A percentile compares a stretch with the other conserved stretches of the same genome.
Conservation (phyloP, 2,888 invertebrate genomes). For the Lydus trimaculatus region DNA sequence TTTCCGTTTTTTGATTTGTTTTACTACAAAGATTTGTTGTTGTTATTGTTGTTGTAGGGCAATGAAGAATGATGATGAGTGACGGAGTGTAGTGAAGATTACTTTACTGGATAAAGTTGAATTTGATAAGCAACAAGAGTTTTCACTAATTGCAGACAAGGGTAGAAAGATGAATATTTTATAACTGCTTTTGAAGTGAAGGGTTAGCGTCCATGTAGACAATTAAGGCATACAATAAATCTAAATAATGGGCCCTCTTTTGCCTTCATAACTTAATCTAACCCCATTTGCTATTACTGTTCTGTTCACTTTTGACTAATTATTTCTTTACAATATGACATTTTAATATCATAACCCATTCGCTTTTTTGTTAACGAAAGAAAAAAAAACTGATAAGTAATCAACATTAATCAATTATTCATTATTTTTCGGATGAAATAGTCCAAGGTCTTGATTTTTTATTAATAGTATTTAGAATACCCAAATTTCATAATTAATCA, state of each 20-base stretch:
- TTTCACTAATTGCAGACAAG: slow-evolving; percentile 34
- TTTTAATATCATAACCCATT: slow-evolving; percentile 26
- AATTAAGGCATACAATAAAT: slow-evolving; percentile 55
- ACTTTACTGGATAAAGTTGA: neutral
- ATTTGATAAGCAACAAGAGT: slow-evolving; percentile 28
- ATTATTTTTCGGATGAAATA: slow-evolving; percentile 6
- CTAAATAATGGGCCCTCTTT: slow-evolving; percentile 53
- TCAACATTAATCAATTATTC: slow-evolving; percentile 38
- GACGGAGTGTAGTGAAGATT: neutral
- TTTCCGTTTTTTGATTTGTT: neutral
- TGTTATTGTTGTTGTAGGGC: neutral
- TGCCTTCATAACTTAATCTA: slow-evolving; percentile 54
- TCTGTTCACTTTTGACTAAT: slow-evolving; percentile 39
- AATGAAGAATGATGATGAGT: neutral
- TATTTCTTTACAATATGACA: slow-evolving; percentile 46
- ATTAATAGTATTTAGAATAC: neutral
- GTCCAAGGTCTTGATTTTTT: slow-evolving; percentile 15
- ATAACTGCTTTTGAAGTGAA: slow-evolving; percentile 49
- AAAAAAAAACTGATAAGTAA: too few species aligned
- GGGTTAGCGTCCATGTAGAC: slow-evolving; percentile 50
- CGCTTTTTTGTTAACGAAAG: too few species aligned
- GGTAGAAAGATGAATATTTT: slow-evolving; percentile 47
- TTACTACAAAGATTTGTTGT: neutral
- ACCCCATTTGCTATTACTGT: slow-evolving; percentile 44
- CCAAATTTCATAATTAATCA: slow-evolving; percentile 12